Conservation (phyloP, 2,113 vertebrate species). For the Perognathus longimembris region DNA sequence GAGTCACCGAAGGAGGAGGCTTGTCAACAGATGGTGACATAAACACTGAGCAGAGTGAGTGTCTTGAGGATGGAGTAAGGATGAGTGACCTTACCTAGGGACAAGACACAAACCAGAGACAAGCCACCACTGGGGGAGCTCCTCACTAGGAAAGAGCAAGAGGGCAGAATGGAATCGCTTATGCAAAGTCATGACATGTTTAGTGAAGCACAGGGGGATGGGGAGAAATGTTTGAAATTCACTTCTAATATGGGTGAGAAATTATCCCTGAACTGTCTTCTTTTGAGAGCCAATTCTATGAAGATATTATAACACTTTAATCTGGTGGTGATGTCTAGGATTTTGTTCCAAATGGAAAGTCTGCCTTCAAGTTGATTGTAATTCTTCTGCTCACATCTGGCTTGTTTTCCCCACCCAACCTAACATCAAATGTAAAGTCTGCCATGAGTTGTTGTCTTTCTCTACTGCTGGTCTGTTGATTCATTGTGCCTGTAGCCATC, state of each 20-base stretch:
- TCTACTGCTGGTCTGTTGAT: rapidly evolving
- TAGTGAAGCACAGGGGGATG: neutral
- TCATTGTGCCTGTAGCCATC: neutral
- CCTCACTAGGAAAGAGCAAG: neutral
- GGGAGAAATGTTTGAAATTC: neutral
- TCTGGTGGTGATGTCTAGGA: neutral
- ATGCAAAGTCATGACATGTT: neutral
- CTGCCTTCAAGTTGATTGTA: neutral
- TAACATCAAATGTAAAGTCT: neutral
- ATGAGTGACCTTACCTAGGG: neutral
- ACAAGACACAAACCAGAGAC: neutral
- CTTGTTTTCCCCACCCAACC: neutral
- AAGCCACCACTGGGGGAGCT: neutral
- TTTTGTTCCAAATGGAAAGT: conserved; percentile 31
- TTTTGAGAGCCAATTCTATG: conserved; percentile 29
- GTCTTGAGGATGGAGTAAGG: neutral
- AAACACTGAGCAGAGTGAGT: neutral
- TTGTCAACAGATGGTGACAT: neutral
- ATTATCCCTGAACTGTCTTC: neutral
- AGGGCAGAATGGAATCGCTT: neutral
- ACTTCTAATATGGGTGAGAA: conserved; percentile 19
- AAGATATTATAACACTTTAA: conserved; percentile 3
- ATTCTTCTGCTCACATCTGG: neutral
- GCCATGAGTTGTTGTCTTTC: neutral
- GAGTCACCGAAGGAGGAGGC: rapidly evolving